Evolutionary conservation across 1,140 invertebrate species (phyloP).

Genomic region (Metopolophium dirhodum): DNA sequence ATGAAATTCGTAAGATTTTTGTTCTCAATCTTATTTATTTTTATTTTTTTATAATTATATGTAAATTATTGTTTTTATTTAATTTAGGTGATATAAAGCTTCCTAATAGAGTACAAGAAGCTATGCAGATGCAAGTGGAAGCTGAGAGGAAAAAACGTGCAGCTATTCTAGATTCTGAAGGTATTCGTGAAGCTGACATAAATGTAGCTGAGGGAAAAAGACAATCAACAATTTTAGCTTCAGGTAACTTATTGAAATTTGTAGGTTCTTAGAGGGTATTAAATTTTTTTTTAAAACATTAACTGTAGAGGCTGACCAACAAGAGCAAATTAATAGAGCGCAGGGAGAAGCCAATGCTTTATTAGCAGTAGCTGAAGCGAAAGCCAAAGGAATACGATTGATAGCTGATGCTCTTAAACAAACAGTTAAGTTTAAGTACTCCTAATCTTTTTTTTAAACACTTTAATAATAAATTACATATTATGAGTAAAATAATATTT

Average conservation of each 20-base stretch:
- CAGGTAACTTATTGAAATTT: constrained; percentile 68
- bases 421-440: constrained; percentile 25
- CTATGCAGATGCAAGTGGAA: constrained; percentile 99
- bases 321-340: constrained; percentile 88
- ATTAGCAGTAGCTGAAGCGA: constrained; percentile 82
- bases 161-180: constrained; percentile 96
- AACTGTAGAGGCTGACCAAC: constrained; percentile 78
- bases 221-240: constrained; percentile 88
- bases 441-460: neutral
- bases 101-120: constrained; percentile 92
- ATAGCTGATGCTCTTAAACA: constrained; percentile 73
- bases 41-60: neutral
- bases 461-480: neutral
- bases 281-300: constrained; percentile 44
- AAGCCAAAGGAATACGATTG: constrained; percentile 78
- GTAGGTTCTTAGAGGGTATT: constrained; percentile 15
- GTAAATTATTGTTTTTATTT: constrained; percentile 53
- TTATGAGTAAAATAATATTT: too few relatives aligned
- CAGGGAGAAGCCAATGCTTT: constrained; percentile 87
- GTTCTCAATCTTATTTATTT: neutral
- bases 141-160: constrained; percentile 96
- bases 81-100: constrained; percentile 87
- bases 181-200: constrained; percentile 91
- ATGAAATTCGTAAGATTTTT: constrained; percentile 90
- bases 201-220: constrained; percentile 98